phyloP scores from a whole-genome alignment of 2,797 vertebrate genomes.

The Chrysocyon brachyurus region DNA sequence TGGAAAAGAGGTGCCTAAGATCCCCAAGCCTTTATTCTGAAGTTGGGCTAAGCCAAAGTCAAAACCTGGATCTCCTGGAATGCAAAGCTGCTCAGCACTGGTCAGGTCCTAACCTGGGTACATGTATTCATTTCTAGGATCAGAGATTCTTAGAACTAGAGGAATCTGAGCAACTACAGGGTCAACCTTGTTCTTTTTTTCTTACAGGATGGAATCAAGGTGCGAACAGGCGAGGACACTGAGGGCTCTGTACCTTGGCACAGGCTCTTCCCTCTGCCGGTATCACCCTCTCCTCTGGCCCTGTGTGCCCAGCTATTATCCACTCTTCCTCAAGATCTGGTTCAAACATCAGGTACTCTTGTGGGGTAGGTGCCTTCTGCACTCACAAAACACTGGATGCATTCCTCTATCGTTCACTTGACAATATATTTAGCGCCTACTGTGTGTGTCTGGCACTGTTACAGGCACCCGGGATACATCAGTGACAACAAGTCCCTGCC shows the following conservation, averaged over 20 bases:
- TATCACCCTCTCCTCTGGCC: not conserved
- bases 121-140: slow-evolving; percentile 50
- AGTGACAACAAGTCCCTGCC: not conserved
- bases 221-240: not conserved
- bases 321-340: not conserved
- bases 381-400: not conserved
- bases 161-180: not conserved
- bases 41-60: not conserved
- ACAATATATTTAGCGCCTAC: not conserved
- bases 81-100: not conserved
- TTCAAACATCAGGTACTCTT: not conserved
- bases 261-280: not conserved
- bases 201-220: not conserved
- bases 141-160: slow-evolving; percentile 41
- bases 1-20: not conserved
- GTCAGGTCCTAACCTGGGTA: not conserved
- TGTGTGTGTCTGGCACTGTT: slow-evolving; percentile 15
- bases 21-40: slow-evolving; percentile 26
- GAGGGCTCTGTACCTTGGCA: not conserved
- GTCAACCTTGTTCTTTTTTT: not conserved
- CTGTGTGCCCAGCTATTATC: not conserved
- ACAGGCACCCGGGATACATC: not conserved
- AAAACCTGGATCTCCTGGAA: slow-evolving; percentile 1
- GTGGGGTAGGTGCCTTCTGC: not conserved
- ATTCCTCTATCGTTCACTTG: not conserved